These are phyloP conservation scores for Chironex yamaguchii DNA, from an alignment of 30 jellyfish, hydroid and myxozoan genomes.

Conservation along the genomic window DNA sequence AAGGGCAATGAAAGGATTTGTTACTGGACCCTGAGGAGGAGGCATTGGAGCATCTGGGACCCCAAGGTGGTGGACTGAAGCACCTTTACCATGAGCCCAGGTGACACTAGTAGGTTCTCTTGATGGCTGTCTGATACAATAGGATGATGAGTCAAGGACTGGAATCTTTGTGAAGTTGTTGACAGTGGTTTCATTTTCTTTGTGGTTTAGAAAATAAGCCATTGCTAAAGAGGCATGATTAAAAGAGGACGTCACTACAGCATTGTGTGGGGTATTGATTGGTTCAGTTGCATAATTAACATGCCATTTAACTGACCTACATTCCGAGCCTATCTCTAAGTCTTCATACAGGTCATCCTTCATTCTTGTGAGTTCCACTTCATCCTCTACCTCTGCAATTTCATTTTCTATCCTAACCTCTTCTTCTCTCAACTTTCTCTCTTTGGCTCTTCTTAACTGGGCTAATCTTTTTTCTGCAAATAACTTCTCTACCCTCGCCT, in stretches of 20 bases:
- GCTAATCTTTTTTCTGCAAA: not conserved
- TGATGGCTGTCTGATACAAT: not conserved
- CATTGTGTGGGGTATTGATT: not conserved
- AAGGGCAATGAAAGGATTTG: not conserved
- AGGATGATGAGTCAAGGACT: not conserved
- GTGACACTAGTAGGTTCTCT: not conserved
- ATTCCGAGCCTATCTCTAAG: not conserved
- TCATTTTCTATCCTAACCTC: not conserved
- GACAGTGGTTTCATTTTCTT: not conserved
- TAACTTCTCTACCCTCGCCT: not conserved
- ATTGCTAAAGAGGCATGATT: not conserved
- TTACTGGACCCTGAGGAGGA: not conserved
- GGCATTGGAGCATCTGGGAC: not conserved
- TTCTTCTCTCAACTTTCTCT: not conserved
- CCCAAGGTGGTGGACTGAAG: not conserved
- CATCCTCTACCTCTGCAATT: not conserved
- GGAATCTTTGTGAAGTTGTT: not conserved
- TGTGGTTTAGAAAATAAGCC: not conserved
- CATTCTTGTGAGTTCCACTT: not conserved
- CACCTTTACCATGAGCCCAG: not conserved
- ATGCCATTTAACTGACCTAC: not conserved
- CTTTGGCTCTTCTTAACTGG: not conserved
- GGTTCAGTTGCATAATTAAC: not conserved
- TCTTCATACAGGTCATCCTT: not conserved
- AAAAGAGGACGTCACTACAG: not conserved